phyloP scores from a whole-genome alignment of 2,113 vertebrate genomes.

The Hemiprocne comata region DNA sequence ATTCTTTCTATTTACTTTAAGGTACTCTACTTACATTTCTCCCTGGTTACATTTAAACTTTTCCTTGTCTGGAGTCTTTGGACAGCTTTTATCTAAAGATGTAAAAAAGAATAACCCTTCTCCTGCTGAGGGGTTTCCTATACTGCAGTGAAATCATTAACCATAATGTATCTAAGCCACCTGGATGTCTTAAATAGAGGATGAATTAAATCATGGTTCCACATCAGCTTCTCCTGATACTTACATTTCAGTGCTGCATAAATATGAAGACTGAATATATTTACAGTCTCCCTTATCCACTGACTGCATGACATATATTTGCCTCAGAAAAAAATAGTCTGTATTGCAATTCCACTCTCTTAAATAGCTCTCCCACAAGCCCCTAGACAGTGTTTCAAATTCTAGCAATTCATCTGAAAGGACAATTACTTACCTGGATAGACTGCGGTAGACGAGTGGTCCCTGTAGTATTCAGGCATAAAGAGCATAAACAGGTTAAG shows the following conservation, averaged over 20 bases:
- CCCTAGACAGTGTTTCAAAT: slow-evolving; percentile 4
- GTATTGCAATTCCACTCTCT: neutral
- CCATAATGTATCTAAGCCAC: neutral
- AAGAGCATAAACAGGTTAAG: slow-evolving; percentile 32
- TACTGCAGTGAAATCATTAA: slow-evolving; percentile 36
- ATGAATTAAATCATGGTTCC: slow-evolving; percentile 33
- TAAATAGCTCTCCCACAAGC: neutral
- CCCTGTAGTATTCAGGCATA: neutral
- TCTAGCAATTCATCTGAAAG: slow-evolving; percentile 20
- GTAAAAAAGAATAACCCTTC: slow-evolving; percentile 4
- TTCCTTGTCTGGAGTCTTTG: neutral
- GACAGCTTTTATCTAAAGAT: slow-evolving; percentile 16
- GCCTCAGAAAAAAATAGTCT: neutral
- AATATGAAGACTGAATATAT: slow-evolving; percentile 12
- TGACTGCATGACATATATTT: slow-evolving; percentile 8
- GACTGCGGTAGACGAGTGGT: neutral
- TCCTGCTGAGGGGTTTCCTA: neutral
- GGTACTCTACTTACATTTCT: slow-evolving; percentile 7
- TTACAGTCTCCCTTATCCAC: neutral
- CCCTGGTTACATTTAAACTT: slow-evolving; percentile 11
- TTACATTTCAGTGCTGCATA: slow-evolving; percentile 12
- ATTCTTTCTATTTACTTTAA: neutral
- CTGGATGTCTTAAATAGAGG: slow-evolving; percentile 17
- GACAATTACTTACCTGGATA: slow-evolving; percentile 34
- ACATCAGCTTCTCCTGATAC: neutral